Percentiles rank a stretch among this genome's conserved stretches.
These are phyloP conservation scores for Litocranius walleri DNA, from an alignment of 2,113 vertebrate species.

Conservation along the genomic window DNA sequence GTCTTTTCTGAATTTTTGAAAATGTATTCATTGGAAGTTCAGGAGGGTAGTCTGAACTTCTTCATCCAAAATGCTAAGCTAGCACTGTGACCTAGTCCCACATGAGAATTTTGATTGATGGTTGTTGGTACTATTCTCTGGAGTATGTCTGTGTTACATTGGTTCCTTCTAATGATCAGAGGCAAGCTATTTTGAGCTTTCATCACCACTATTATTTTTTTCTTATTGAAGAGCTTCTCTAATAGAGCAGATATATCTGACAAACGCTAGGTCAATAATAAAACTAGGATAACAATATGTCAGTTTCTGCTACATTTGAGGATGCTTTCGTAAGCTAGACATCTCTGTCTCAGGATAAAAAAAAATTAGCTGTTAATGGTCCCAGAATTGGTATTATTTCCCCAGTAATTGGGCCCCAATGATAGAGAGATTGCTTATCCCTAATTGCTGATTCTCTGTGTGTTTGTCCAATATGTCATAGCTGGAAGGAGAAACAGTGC, in stretches of 20 bases:
- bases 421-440: not conserved
- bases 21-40: not conserved
- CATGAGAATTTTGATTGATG: not conserved
- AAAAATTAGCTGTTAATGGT: not conserved
- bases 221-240: not conserved
- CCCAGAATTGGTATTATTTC: not conserved
- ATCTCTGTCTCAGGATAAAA: not conserved
- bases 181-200: not conserved
- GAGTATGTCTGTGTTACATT: not conserved
- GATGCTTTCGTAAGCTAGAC: not conserved
- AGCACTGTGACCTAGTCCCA: not conserved
- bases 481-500: not conserved
- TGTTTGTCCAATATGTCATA: not conserved
- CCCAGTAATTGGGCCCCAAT: not conserved
- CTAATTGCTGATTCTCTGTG: not conserved
- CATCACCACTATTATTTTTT: not conserved
- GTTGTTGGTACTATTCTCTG: not conserved
- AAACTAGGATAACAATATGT: not conserved
- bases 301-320: not conserved
- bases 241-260: not conserved
- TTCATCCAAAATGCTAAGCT: not conserved
- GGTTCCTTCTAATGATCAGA: not conserved
- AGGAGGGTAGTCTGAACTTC: not conserved
- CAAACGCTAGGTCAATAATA: not conserved
- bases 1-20: not conserved